Percentiles rank a stretch among this genome's conserved stretches.
phyloP scores from a whole-genome alignment of 2,113 vertebrate species.

The Nibea albiflora region DNA sequence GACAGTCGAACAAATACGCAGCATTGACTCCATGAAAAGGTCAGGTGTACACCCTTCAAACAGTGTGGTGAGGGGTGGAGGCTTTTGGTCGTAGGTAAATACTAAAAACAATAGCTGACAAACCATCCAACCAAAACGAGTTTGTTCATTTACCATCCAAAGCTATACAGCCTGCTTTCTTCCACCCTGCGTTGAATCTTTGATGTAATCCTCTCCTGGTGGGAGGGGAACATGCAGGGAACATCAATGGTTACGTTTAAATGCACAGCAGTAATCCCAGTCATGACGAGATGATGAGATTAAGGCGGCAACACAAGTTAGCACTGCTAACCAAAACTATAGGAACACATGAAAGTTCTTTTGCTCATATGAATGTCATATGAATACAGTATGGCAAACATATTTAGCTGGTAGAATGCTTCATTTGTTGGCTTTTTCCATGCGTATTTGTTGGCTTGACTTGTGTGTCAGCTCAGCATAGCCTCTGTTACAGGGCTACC shows the following conservation, averaged over 20 bases:
- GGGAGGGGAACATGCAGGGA: neutral
- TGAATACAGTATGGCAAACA: neutral
- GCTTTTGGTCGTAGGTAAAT: neutral
- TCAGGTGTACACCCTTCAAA: neutral
- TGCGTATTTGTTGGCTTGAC: too few species aligned
- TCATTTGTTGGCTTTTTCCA: neutral
- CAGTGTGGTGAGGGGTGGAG: neutral
- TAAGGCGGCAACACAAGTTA: neutral
- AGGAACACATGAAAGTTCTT: neutral
- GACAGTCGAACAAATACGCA: too few species aligned
- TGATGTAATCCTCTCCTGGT: neutral
- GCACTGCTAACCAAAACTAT: neutral
- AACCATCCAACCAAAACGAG: neutral
- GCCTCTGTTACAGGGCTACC: too few species aligned
- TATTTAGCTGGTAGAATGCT: neutral
- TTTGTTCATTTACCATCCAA: conserved; percentile 4
- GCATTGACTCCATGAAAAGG: neutral
- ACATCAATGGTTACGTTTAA: conserved; percentile 19
- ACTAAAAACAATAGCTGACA: conserved; percentile 9
- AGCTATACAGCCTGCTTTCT: neutral
- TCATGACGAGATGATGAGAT: conserved; percentile 5
- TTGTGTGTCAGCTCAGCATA: too few species aligned
- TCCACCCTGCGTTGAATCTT: neutral
- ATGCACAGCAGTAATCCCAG: conserved; percentile 21
- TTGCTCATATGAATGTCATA: neutral